A percentile compares a stretch with the other conserved stretches of the same genome.
Evolutionary conservation across 2,113 vertebrate genomes (phyloP).

Genomic region (Clupea harengus): DNA sequence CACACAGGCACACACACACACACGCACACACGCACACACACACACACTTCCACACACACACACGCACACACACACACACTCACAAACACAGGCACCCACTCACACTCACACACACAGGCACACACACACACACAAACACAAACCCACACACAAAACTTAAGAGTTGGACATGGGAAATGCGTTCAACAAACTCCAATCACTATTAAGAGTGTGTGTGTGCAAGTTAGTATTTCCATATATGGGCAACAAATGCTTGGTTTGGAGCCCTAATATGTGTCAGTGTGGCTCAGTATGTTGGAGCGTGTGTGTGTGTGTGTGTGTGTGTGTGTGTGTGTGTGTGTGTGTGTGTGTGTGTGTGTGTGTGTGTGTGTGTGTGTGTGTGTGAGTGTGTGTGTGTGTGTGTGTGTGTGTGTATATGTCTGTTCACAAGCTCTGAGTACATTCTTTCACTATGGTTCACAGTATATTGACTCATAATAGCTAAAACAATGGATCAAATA

Average conservation of each 20-base stretch:
- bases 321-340: neutral
- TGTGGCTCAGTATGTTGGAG: neutral
- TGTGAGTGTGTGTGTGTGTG: no score
- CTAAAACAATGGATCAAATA: neutral
- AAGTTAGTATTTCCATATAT: neutral
- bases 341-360: no score
- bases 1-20: neutral
- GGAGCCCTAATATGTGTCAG: neutral
- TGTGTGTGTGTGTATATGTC: no score
- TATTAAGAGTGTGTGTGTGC: neutral
- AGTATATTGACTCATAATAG: neutral
- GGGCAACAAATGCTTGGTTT: neutral
- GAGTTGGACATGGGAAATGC: neutral
- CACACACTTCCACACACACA: neutral
- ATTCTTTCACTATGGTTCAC: neutral
- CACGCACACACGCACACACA: neutral
- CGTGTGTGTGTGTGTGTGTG: no score
- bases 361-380: neutral
- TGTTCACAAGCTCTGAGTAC: neutral
- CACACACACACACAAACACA: slow-evolving; percentile 5
- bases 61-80: neutral
- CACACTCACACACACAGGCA: neutral
- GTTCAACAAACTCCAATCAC: neutral
- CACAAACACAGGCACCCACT: neutral
- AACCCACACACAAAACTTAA: neutral